Base-by-base conservation (phyloP, 2,888 invertebrate genomes). In the Rhingia rostrata region DNA sequence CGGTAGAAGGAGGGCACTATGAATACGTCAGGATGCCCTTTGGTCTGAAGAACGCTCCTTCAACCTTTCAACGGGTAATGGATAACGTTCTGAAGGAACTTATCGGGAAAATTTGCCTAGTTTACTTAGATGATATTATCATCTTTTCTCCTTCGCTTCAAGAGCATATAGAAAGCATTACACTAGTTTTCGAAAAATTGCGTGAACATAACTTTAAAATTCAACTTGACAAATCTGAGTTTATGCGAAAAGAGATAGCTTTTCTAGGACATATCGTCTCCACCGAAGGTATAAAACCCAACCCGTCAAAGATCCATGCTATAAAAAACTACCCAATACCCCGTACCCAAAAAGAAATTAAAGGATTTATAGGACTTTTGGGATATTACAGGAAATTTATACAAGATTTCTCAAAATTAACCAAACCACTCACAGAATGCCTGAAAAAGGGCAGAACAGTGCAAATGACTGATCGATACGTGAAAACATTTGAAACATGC, bases 391-490 rank as follows among this genome's bases (percentile, higher is more conserved):
- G 45, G 6, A 45, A 45, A 45, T 45, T 6, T 45, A 45, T 9
- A 10, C 6, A 45, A 45, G 10, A 45, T 12, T 45, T 45, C 49
- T 22, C 49, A 22, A 22, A 14, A 7, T 49, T 49, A 12, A 4
- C 49, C 7, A 49, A 49, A 5, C 22, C 49, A 7, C 22, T 49
- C 89, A 6, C 89, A 88, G 53, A 58, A 89, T 22, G 22, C 89
- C 89, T 4, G 89, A 90, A 37, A n/a, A 22, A 22, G 22, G 22
- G 22, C 22, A 22, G 22, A 22, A 22, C 22, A 22, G 22, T 22
- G 2, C 22, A 22, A 22, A 22, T 22, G 22, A 22, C 22, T 22
- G 22, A 22, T 22, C 1, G 22, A 22, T 22, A 22, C 2, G 22
- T 22, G 22, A 22, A 22, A 22, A 22, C 22, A 22, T 22, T 22